Evolutionary conservation across 1,140 invertebrate genomes (phyloP), one percentile per base, ranked within the genome.

Genomic region (Achroia grisella): DNA sequence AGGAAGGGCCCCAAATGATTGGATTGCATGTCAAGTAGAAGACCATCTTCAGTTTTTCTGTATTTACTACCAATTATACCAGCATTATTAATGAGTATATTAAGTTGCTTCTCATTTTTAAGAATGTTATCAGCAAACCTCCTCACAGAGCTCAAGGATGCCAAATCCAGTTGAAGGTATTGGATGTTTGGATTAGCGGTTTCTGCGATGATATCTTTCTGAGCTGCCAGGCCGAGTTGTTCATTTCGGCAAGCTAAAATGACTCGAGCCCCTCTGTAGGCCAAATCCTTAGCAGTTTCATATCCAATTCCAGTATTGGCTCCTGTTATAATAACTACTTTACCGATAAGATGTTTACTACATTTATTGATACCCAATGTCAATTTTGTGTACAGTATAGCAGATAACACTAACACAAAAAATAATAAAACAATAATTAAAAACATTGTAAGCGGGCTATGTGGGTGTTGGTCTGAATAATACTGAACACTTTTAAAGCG

Each of bases 1-100:
- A 96, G 84, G 67, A 96, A 96, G 14, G 92, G 94, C 0, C 93
- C 93, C 68, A 94, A 94, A 69, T 96, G 91, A 84, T 98, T 97
- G 0, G 92, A 92, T 13, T 92, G 94, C 91, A 95, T 95, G 0
- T 91, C 93, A 46, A 91, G 75, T 67, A 96, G 93, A 5, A 96
- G 68, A 3, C 92, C 93, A 81, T 97, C 94, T 66, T 91, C 90
- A 87, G 69, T 90, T 55, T 82, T 90, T 66, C 42, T 42, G 5
- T 67, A 44, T 1, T 52, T 43, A 0, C 34, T 28, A 3, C 42
- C 42, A 13, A 11, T 87, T 12, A 29, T 71, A 8, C 91, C 93
- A 1, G 94, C 95, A 71, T 96, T 96, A 63, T 96, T 94, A 31
- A 97, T 89, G 1, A 97, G 80, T 17, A 96, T 90, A 71, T 97